phyloP scores from a whole-genome alignment of 2,797 vertebrate species.

The Hybognathus amarus region DNA sequence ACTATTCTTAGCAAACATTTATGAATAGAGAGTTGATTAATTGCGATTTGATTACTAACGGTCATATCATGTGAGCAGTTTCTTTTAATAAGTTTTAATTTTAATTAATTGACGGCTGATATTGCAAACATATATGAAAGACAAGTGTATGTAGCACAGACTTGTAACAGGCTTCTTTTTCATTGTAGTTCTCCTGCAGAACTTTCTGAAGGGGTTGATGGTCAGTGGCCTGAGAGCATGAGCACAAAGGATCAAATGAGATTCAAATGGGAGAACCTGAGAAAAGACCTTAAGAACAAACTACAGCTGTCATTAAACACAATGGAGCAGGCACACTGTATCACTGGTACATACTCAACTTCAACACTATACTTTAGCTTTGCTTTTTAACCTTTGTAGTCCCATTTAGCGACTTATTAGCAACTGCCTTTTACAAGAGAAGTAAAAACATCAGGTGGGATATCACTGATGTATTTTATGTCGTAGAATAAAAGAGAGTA shows the following conservation, averaged over 20 bases:
- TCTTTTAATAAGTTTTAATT: neutral
- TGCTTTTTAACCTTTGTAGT: neutral
- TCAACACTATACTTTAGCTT: neutral
- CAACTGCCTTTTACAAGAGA: neutral
- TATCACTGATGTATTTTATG: neutral
- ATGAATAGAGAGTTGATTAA: neutral
- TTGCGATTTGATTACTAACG: neutral
- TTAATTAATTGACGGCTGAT: neutral
- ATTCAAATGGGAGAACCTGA: constrained; percentile 91
- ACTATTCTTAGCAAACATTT: neutral
- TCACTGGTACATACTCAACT: constrained; percentile 76
- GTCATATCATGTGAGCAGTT: neutral
- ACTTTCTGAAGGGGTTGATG: constrained; percentile 75
- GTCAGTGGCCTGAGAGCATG: constrained; percentile 66
- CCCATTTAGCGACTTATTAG: neutral
- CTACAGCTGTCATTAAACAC: constrained; percentile 85
- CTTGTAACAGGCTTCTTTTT: constrained; percentile 2
- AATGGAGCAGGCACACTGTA: constrained; percentile 86
- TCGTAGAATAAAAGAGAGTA: neutral
- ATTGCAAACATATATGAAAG: neutral
- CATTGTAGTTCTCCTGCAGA: constrained; percentile 70
- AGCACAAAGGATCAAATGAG: constrained; percentile 83
- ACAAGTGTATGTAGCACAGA: neutral
- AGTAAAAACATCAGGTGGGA: neutral
- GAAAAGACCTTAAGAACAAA: constrained; percentile 90